Conservation (phyloP, 2,888 invertebrate genomes). For the Phyllotreta cruciferae region DNA sequence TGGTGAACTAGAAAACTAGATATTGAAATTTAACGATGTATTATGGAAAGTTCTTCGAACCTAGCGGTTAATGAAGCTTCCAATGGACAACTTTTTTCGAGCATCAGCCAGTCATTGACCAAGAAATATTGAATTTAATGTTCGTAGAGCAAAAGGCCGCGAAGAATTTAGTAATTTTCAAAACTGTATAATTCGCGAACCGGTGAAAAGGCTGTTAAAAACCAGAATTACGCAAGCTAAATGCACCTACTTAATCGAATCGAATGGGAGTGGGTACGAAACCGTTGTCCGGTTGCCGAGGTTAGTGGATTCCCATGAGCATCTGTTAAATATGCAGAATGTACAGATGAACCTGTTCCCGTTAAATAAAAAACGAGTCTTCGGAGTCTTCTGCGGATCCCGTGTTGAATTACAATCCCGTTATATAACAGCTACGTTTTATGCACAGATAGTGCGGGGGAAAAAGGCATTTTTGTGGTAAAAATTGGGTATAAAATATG, state of each 20-base stretch:
- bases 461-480: background rate
- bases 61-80: slow-evolving; percentile 31
- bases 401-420: slow-evolving; percentile 11
- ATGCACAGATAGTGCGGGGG: slow-evolving; percentile 9
- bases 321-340: slow-evolving; percentile 18
- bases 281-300: slow-evolving; percentile 26
- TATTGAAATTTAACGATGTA: slow-evolving; percentile 2
- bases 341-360: slow-evolving; percentile 10
- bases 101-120: slow-evolving; percentile 18
- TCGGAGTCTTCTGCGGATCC: slow-evolving; percentile 9
- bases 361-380: slow-evolving; percentile 16
- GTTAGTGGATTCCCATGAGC: slow-evolving; percentile 21
- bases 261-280: slow-evolving; percentile 8
- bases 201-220: too few species aligned
- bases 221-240: too few species aligned
- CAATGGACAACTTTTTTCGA: slow-evolving; percentile 7
- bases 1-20: background rate
- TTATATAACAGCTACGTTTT: slow-evolving; percentile 11
- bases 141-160: too few species aligned
- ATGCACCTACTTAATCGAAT: slow-evolving; percentile 9
- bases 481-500: too few species aligned
- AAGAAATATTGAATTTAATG: too few species aligned
- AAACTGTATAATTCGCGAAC: too few species aligned
- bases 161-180: too few species aligned
- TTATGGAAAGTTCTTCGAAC: slow-evolving; percentile 25